Base-by-base conservation (phyloP, 2,113 vertebrate genomes). In the Etheostoma spectabile region DNA sequence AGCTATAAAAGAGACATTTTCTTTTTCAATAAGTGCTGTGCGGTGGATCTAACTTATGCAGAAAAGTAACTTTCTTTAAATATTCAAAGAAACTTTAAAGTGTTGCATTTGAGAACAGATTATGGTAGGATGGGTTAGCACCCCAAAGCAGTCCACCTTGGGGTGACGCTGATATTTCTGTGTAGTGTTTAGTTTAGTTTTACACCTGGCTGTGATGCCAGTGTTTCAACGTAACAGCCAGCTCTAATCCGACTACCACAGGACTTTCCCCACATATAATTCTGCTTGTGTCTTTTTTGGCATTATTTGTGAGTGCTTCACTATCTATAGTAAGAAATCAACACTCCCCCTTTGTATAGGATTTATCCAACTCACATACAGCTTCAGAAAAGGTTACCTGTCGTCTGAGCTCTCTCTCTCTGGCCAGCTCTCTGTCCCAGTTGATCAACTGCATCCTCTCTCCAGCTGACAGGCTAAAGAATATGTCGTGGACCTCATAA, bases 371-470 rank as follows among this genome's bases (percentile, higher is more conserved):
- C 35, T 53, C 24, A 2, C 45, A 21, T 22, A 24, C 52, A 62
- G 33, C n/a, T 12, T 15, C 35, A 46, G 48, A 24, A 60, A 53
- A 63, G 56, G 59, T 86, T 76, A 96, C 95, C 89, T 91, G 90
- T 62, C 12, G 80, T 80, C 64, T 88, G 72, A 87, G 77, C 42
- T 77, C 84, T 24, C 91, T 86, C 51, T 94, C 87, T 35, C 75
- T 82, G 75, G 12, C 19, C 82, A 94, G 85, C 66, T 93, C 75
- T 67, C 94, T 85, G 88, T 96, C 95, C 91, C 86, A 84, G 75
- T 81, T 79, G 86, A 96, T 95, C 70, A 95, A 75, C 90, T 93
- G 90, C 95, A 95, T 95, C 87, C 77, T 89, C 62, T 94, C 94
- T 24, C 53, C 38, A 3, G 82, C 72, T 76, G 92, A 81, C 69